Evolutionary conservation across 64 coral and sea anemone species (phyloP).

Genomic region (Catalaphyllia jardinei): DNA sequence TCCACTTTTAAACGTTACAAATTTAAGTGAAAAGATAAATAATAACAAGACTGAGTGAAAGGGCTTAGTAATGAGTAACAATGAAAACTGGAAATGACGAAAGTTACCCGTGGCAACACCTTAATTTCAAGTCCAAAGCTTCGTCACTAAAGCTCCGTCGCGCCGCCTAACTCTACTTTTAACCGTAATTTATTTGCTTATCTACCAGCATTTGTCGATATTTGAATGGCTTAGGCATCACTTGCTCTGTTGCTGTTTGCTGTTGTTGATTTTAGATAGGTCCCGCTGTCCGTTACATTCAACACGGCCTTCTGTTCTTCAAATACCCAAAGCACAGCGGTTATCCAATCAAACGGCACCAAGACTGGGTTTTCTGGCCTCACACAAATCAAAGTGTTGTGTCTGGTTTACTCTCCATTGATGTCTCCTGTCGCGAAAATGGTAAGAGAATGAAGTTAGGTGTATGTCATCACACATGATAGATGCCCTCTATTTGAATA

Average conservation of each 20-base stretch:
- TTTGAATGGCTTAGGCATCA: background rate
- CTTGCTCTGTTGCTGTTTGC: background rate
- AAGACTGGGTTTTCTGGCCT: constrained; percentile 33
- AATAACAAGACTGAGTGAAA: no score
- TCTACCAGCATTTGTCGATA: background rate
- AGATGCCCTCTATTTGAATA: no score
- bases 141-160: no score
- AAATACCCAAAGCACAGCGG: background rate
- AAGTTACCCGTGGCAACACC: no score
- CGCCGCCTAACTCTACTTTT: no score
- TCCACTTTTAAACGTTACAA: no score
- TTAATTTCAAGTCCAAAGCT: no score
- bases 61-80: no score
- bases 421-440: constrained; percentile 11
- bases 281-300: constrained; percentile 14
- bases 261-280: constrained; percentile 12
- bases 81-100: no score
- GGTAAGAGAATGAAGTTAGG: background rate
- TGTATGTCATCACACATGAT: no score
- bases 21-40: no score
- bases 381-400: constrained; percentile 23
- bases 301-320: background rate
- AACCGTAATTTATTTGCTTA: background rate
- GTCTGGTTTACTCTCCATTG: constrained; percentile 13
- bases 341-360: constrained; percentile 25